phyloP scores from a whole-genome alignment of 2,888 invertebrate genomes.

The Stramonita haemastoma region DNA sequence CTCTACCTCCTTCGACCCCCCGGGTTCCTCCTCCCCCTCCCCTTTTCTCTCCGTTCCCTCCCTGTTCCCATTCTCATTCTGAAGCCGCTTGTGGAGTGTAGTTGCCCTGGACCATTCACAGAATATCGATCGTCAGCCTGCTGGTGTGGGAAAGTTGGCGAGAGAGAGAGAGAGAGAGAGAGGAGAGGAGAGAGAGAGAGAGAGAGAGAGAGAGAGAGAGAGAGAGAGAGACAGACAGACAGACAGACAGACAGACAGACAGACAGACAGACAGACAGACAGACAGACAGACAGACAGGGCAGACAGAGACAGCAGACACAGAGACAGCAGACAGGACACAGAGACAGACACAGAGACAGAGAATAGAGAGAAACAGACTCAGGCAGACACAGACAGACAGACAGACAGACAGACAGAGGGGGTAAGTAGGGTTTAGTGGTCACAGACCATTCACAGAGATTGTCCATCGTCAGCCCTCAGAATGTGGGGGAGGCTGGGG shows the following conservation, averaged over 20 bases:
- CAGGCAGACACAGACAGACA: not conserved
- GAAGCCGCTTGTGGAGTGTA: not conserved
- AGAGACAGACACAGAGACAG: constrained; percentile 22
- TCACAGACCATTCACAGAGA: too few relatives aligned
- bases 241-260: too few relatives aligned
- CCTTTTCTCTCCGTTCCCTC: too few relatives aligned
- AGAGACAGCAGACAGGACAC: not conserved
- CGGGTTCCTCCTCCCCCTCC: too few relatives aligned
- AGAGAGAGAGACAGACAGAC: too few relatives aligned
- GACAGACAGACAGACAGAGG: not conserved
- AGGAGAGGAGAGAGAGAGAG: constrained; percentile 19
- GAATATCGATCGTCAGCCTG: not conserved
- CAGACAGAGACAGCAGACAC: not conserved
- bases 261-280: too few relatives aligned
- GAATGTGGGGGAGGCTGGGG: too few relatives aligned
- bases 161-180: not conserved
- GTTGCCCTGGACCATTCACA: not conserved
- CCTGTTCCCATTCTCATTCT: not conserved
- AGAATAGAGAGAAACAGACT: not conserved
- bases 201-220: not conserved
- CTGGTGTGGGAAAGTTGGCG: not conserved
- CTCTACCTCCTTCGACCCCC: too few relatives aligned
- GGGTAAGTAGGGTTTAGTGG: not conserved
- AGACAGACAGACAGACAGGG: constrained; percentile 22
- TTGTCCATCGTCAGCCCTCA: too few relatives aligned